These are phyloP conservation scores for Acanthosoma haemorrhoidale DNA, from an alignment of 2,888 invertebrate species.

Conservation along the genomic window DNA sequence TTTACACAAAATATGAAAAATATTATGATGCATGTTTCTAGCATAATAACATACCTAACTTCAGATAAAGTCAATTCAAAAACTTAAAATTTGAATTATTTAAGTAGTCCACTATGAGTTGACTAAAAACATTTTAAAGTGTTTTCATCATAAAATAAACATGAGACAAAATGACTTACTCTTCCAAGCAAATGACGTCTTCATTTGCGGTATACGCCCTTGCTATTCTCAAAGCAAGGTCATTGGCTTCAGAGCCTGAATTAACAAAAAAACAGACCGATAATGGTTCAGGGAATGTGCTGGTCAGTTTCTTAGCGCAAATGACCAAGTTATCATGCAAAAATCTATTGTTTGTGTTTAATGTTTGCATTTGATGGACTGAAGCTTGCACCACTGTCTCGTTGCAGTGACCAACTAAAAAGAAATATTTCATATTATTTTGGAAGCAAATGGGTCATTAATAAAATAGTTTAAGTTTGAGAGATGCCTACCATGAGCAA, in stretches of 20 bases:
- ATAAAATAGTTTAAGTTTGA: too few relatives aligned
- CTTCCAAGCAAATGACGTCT: constrained; percentile 90
- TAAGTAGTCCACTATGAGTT: too few relatives aligned
- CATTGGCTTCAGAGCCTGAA: constrained; percentile 98
- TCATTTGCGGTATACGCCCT: constrained; percentile 79
- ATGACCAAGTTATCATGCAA: constrained; percentile 92
- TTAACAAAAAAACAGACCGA: constrained; percentile 95
- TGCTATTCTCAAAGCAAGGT: constrained; percentile 88
- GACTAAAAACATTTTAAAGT: too few relatives aligned
- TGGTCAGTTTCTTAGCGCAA: constrained; percentile 76
- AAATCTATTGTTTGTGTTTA: constrained; percentile 94
- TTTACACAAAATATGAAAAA: too few relatives aligned
- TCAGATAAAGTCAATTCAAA: too few relatives aligned
- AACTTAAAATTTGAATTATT: too few relatives aligned
- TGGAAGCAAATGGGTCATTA: too few relatives aligned
- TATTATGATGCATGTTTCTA: too few relatives aligned
- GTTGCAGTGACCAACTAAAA: constrained; percentile 94
- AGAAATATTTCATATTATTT: too few relatives aligned
- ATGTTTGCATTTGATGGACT: constrained; percentile 78
- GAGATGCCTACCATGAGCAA: constrained; percentile 90
- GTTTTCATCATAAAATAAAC: too few relatives aligned
- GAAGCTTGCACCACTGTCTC: constrained; percentile 89
- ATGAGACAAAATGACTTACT: constrained; percentile 78
- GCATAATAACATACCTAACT: too few relatives aligned
- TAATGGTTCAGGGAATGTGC: constrained; percentile 75